Evolutionary conservation across 2,888 invertebrate species (phyloP).

Genomic region (Xestia rhomboidea): DNA sequence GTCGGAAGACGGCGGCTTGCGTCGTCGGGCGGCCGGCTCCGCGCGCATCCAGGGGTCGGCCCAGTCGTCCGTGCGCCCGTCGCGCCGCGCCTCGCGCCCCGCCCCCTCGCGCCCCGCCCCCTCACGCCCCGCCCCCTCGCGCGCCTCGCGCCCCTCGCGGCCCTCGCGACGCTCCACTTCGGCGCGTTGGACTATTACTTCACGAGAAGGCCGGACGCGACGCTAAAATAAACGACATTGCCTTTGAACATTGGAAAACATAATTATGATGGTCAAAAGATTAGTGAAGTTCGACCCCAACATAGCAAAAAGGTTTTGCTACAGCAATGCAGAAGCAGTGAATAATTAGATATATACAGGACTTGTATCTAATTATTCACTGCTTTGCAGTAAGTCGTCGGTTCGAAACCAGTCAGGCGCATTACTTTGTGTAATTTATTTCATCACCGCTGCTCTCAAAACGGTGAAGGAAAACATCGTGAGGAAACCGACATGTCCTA

Average conservation of each 20-base stretch:
- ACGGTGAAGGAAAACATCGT: too few relatives aligned
- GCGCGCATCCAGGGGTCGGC: conserved; percentile 97
- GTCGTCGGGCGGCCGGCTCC: conserved; percentile 87
- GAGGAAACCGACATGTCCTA: too few relatives aligned
- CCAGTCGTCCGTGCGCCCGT: conserved; percentile 96
- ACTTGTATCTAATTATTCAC: too few relatives aligned
- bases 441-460: too few relatives aligned
- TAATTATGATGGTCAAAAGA: not conserved
- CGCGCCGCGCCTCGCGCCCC: conserved; percentile 83
- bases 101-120: conserved; percentile 63
- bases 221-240: conserved; percentile 72
- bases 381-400: too few relatives aligned
- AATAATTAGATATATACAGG: not conserved
- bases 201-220: conserved; percentile 90
- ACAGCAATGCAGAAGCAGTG: not conserved
- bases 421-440: too few relatives aligned
- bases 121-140: conserved; percentile 70
- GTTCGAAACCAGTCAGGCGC: too few relatives aligned
- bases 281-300: not conserved
- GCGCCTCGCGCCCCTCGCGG: conserved; percentile 68
- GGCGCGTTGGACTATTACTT: conserved; percentile 94
- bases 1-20: conserved; percentile 85
- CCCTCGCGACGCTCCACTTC: conserved; percentile 81
- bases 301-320: not conserved
- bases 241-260: not conserved